Evolutionary conservation across 30 jellyfish, hydroid and myxozoan genomes (phyloP).

Genomic region (Sanderia malayensis): DNA sequence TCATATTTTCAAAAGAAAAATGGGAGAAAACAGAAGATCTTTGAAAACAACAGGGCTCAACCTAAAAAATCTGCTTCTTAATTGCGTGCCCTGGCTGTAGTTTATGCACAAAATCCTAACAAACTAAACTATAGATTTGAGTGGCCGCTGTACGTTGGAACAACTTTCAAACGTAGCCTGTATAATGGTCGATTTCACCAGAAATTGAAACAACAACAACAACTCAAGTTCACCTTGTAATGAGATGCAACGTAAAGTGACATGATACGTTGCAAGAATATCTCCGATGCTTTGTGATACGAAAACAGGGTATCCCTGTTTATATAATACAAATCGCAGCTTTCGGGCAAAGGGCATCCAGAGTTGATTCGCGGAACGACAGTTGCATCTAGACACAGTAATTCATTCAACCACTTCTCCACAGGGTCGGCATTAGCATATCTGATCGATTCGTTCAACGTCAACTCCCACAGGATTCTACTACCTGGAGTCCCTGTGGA

Average conservation of each 20-base stretch:
- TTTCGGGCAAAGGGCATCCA: slow-evolving; percentile 95
- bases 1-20: too few relatives aligned
- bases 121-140: too few relatives aligned
- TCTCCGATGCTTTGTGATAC: slow-evolving; percentile 98
- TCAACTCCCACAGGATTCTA: slow-evolving; percentile 76
- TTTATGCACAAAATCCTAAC: too few relatives aligned
- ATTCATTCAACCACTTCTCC: slow-evolving; percentile 92
- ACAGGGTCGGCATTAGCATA: slow-evolving; percentile 89
- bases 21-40: too few relatives aligned
- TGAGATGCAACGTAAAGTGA: slow-evolving; percentile 95
- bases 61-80: too few relatives aligned
- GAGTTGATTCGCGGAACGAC: slow-evolving; percentile 92
- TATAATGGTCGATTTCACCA: too few relatives aligned
- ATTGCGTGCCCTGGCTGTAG: too few relatives aligned
- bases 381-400: slow-evolving; percentile 94
- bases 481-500: slow-evolving; percentile 80
- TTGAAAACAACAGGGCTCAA: too few relatives aligned
- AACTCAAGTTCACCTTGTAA: slow-evolving; percentile 70
- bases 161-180: too few relatives aligned
- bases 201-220: too few relatives aligned
- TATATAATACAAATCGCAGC: slow-evolving; percentile 93
- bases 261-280: slow-evolving; percentile 84
- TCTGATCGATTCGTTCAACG: slow-evolving; percentile 88
- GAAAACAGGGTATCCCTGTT: slow-evolving; percentile 98
- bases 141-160: too few relatives aligned